phyloP scores from a whole-genome alignment of 2,888 invertebrate species.

The Mesorhabditis spiculigera region DNA sequence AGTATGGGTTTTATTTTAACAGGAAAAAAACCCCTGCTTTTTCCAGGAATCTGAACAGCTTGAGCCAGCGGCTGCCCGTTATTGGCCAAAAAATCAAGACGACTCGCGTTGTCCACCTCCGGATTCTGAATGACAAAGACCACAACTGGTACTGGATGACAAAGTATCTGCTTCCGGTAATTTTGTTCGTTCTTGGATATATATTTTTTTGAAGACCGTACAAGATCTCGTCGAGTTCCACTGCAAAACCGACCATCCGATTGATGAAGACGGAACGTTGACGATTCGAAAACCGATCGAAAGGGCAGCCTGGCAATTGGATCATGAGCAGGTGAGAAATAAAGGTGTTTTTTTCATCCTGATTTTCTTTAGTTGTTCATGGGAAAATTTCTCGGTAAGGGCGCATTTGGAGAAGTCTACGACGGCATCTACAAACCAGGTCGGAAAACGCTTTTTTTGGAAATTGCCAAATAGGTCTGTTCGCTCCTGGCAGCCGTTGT shows the following conservation, averaged over 20 bases:
- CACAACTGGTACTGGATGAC: slow-evolving; percentile 1
- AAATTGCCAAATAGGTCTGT: background rate
- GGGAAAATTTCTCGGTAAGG: slow-evolving; percentile 34
- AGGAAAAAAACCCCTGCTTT: background rate
- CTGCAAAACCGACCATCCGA: slow-evolving; percentile 1
- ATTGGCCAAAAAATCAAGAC: background rate
- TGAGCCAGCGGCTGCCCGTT: background rate
- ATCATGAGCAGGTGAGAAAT: slow-evolving; percentile 35
- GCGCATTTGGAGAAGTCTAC: slow-evolving; percentile 44
- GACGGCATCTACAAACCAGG: slow-evolving; percentile 15
- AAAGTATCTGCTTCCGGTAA: background rate
- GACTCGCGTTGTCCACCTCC: background rate
- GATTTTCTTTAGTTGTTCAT: slow-evolving; percentile 20
- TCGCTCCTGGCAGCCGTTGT: background rate
- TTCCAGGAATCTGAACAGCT: background rate
- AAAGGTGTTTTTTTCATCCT: background rate
- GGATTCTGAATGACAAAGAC: background rate
- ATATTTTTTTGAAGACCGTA: background rate
- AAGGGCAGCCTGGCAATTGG: slow-evolving; percentile 39
- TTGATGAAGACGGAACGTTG: background rate
- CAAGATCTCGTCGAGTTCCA: slow-evolving; percentile 4
- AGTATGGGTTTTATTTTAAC: background rate
- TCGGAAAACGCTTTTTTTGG: background rate
- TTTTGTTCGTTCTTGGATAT: background rate
- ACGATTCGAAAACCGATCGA: slow-evolving; percentile 21